These are phyloP conservation scores for Diglossa cyanea DNA, from an alignment of 2,797 vertebrate genomes.

Conservation along the genomic window DNA sequence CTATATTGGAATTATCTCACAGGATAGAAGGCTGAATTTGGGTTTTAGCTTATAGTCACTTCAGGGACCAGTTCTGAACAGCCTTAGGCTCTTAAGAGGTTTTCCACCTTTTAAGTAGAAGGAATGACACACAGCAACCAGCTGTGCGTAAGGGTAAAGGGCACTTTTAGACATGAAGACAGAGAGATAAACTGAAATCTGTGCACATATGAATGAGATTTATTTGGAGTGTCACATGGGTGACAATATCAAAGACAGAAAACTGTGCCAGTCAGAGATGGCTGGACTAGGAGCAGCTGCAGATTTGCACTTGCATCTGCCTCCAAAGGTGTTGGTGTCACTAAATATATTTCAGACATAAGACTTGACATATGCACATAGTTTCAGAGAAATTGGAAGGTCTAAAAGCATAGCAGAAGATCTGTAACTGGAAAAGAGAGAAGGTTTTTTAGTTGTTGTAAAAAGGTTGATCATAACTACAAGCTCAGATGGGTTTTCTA, in stretches of 20 bases:
- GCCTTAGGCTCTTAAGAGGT: neutral
- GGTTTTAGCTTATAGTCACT: neutral
- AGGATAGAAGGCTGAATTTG: neutral
- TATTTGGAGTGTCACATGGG: neutral
- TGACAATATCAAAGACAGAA: neutral
- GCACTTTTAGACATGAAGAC: neutral
- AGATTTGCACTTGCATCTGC: neutral
- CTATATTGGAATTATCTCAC: slow-evolving; percentile 4
- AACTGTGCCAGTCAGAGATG: neutral
- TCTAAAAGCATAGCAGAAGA: neutral
- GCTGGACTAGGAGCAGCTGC: neutral
- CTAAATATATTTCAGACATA: neutral
- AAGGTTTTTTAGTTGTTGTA: neutral
- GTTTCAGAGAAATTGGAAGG: neutral
- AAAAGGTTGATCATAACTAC: neutral
- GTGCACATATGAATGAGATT: neutral
- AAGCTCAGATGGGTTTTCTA: neutral
- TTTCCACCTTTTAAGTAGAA: neutral
- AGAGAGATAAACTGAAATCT: neutral
- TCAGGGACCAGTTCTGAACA: neutral
- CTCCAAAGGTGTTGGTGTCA: neutral
- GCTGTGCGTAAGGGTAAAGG: neutral
- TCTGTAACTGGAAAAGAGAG: neutral
- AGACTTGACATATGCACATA: neutral
- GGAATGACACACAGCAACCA: neutral